These are phyloP conservation scores for Nephrocerus scutellatus DNA, from an alignment of 2,888 invertebrate genomes.

Conservation along the genomic window DNA sequence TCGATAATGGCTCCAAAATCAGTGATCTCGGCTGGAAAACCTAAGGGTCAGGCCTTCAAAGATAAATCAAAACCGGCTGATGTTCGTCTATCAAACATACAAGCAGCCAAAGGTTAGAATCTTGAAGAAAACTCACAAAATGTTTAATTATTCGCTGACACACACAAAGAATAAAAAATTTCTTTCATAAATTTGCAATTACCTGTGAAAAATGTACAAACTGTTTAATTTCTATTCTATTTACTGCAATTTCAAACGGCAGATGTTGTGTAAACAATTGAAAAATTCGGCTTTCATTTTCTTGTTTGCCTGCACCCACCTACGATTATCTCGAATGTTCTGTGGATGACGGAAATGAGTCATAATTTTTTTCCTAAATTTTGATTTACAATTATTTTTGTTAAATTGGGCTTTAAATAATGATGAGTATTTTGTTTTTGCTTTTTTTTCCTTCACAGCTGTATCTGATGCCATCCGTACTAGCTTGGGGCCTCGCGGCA, in stretches of 20 bases:
- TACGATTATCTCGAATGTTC: slow-evolving; percentile 31
- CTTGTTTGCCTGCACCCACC: background rate
- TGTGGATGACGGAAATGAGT: slow-evolving; percentile 25
- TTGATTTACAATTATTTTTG: slow-evolving; percentile 1
- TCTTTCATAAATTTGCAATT: background rate
- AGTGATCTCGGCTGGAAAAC: slow-evolving; percentile 33
- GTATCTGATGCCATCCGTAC: slow-evolving; percentile 98
- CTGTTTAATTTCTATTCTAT: too few relatives aligned
- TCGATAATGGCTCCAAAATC: slow-evolving; percentile 45
- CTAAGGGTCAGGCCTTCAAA: slow-evolving; percentile 61
- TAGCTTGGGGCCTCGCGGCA: slow-evolving; percentile 95
- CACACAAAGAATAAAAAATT: background rate
- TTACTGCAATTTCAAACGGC: slow-evolving; percentile 2
- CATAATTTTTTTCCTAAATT: too few relatives aligned
- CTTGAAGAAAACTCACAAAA: slow-evolving; percentile 1
- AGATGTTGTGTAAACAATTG: slow-evolving; percentile 9
- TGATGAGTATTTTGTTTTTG: background rate
- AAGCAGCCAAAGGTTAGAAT: slow-evolving; percentile 88
- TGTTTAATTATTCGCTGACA: too few relatives aligned
- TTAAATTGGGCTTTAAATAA: background rate
- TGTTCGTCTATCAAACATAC: slow-evolving; percentile 91
- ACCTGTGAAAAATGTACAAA: slow-evolving; percentile 1
- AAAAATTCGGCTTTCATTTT: slow-evolving; percentile 9
- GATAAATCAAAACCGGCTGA: slow-evolving; percentile 92
- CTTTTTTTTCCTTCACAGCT: slow-evolving; percentile 53